These are phyloP conservation scores for Lophura swinhoii DNA, from an alignment of 2,797 vertebrate species.

Conservation along the genomic window DNA sequence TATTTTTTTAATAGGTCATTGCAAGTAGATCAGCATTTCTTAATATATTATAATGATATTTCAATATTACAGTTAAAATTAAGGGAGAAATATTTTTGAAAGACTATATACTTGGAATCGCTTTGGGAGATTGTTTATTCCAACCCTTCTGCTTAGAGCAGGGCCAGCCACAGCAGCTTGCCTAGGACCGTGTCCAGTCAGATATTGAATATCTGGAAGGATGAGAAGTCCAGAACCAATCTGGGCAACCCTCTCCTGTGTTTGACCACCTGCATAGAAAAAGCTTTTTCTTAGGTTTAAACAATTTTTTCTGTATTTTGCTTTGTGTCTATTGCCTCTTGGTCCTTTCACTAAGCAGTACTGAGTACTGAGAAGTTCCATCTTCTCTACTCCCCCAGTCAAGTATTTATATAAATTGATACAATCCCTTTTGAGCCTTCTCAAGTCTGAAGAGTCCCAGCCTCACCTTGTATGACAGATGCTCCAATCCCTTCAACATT, in stretches of 20 bases:
- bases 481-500: background rate
- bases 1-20: background rate
- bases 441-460: background rate
- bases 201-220: background rate
- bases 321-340: background rate
- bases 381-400: too few relatives aligned
- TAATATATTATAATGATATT: background rate
- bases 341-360: background rate
- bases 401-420: too few relatives aligned
- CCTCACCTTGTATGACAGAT: background rate
- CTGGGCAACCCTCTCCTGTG: background rate
- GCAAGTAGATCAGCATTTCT: background rate
- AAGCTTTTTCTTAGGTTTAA: background rate
- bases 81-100: background rate
- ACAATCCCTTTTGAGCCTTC: too few relatives aligned
- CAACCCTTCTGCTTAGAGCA: background rate
- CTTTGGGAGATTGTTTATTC: background rate
- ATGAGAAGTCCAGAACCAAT: background rate
- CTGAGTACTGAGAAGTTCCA: too few relatives aligned
- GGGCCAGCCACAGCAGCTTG: background rate
- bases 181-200: background rate
- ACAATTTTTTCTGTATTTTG: background rate
- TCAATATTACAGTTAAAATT: background rate
- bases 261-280: background rate
- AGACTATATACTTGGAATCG: background rate